Conservation (phyloP, 2,888 invertebrate species). For the Xanthorhoe designata region DNA sequence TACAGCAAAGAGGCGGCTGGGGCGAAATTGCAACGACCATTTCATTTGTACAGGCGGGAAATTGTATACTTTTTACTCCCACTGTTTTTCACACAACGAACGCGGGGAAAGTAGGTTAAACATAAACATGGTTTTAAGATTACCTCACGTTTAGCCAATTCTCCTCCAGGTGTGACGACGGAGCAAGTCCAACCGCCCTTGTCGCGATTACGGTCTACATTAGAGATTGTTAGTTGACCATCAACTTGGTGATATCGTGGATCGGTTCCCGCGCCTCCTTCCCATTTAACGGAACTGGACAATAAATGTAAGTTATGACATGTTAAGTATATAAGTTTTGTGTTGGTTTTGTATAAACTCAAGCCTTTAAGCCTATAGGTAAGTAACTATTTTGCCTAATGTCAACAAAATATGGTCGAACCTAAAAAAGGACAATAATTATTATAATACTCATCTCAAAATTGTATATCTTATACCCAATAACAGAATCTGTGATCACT, state of each 20-base stretch:
- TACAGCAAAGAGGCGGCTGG: constrained; percentile 29
- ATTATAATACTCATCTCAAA: too few species aligned
- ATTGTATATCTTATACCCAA: too few species aligned
- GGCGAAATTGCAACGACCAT: constrained; percentile 31
- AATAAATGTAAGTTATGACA: neutral
- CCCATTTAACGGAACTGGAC: constrained; percentile 88
- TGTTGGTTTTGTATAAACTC: too few species aligned
- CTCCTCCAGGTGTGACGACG: constrained; percentile 90
- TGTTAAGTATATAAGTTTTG: too few species aligned
- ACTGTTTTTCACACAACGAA: constrained; percentile 16
- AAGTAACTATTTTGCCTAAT: too few species aligned
- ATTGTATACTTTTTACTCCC: constrained; percentile 24
- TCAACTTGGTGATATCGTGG: constrained; percentile 82
- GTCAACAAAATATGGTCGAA: too few species aligned
- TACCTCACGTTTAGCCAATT: constrained; percentile 91
- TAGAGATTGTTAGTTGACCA: constrained; percentile 87
- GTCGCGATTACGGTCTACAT: constrained; percentile 88
- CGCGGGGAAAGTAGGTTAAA: constrained; percentile 13
- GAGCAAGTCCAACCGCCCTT: constrained; percentile 92
- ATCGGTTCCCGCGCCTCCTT: constrained; percentile 80
- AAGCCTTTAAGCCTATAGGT: too few species aligned
- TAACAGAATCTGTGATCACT: too few species aligned
- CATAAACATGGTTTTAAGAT: constrained; percentile 22
- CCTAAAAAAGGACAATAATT: too few species aligned
- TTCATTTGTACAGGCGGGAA: constrained; percentile 27